Percentiles rank a stretch among this genome's conserved stretches.
Evolutionary conservation across 1,140 invertebrate genomes (phyloP).

Genomic region (Delia radicum): DNA sequence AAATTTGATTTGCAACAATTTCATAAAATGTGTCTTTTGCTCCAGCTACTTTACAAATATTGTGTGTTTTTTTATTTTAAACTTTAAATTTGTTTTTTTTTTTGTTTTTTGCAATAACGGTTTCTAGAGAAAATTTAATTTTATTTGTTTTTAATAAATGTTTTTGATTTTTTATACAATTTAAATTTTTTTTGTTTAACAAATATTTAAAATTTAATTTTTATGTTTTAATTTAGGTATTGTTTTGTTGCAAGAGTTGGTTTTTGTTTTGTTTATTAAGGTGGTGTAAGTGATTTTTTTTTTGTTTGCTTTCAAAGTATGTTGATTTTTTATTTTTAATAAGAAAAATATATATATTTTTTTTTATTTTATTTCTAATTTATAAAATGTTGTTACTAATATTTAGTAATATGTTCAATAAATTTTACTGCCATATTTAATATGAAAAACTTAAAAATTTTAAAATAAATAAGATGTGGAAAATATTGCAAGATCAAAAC

Average conservation of each 20-base stretch:
- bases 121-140: not conserved
- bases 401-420: not conserved
- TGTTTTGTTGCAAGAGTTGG: constrained; percentile 7
- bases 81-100: not conserved
- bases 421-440: too few relatives aligned
- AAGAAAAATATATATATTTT: not conserved
- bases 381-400: not conserved
- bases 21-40: constrained; percentile 2
- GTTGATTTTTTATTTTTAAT: not conserved
- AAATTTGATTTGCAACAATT: not conserved
- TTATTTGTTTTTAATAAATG: not conserved
- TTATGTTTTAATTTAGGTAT: constrained; percentile 3
- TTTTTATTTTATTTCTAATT: not conserved
- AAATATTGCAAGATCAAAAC: too few relatives aligned
- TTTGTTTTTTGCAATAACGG: constrained; percentile 1
- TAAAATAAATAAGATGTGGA: too few relatives aligned
- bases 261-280: constrained; percentile 1
- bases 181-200: constrained; percentile 4
- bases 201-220: constrained; percentile 3
- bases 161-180: not conserved
- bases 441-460: too few relatives aligned
- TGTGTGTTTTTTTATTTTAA: not conserved
- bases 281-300: constrained; percentile 14
- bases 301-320: not conserved
- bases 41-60: not conserved